Percentiles rank a stretch among this genome's conserved stretches.
Evolutionary conservation across 2,888 invertebrate species (phyloP).

Genomic region (Cinara cedri): DNA sequence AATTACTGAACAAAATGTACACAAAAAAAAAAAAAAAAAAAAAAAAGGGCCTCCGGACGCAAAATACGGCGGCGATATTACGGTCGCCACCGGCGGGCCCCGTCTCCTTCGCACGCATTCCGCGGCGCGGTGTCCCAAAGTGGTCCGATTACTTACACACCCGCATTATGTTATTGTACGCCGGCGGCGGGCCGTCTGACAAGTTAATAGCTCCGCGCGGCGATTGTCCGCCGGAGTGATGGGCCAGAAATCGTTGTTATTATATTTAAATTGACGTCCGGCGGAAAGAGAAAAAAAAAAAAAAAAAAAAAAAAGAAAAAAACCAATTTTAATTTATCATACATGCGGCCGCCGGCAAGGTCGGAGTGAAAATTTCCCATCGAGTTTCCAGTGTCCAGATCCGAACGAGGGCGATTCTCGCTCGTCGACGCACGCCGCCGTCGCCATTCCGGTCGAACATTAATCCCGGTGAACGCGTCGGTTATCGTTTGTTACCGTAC

Average conservation of each 20-base stretch:
- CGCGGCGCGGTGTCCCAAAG: neutral
- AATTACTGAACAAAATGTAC: too few relatives aligned
- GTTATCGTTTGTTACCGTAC: too few relatives aligned
- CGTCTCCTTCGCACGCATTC: constrained; percentile 1
- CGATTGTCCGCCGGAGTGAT: neutral
- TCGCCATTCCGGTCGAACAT: too few relatives aligned
- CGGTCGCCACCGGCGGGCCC: neutral
- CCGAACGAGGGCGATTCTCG: too few relatives aligned
- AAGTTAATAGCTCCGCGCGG: neutral
- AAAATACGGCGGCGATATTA: neutral
- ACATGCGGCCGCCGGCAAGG: too few relatives aligned
- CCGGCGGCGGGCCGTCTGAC: neutral
- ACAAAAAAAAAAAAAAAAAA: neutral
- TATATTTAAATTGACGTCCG: neutral
- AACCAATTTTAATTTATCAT: too few relatives aligned
- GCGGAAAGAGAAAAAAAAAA: neutral
- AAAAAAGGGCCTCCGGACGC: neutral
- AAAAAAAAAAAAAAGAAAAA: too few relatives aligned
- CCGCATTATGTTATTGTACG: neutral
- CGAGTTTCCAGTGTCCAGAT: neutral
- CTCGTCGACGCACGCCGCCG: too few relatives aligned
- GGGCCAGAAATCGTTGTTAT: neutral
- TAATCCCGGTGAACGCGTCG: too few relatives aligned
- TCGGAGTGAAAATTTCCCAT: neutral
- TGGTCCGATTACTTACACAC: neutral